These are phyloP conservation scores for Jaculus jaculus DNA, from an alignment of 2,113 vertebrate species.

Conservation along the genomic window DNA sequence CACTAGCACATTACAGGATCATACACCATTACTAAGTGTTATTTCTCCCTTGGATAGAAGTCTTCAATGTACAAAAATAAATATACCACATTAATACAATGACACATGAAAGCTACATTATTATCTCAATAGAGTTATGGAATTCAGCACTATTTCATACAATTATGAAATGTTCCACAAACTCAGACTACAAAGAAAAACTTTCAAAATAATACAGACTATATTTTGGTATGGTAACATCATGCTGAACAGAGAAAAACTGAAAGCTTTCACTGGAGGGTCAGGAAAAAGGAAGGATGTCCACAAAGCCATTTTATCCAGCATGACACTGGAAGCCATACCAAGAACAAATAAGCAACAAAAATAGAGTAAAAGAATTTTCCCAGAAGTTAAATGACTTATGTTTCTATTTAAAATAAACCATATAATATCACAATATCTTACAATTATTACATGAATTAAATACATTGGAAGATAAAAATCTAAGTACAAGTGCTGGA, in stretches of 20 bases:
- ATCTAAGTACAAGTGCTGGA: neutral
- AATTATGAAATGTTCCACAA: neutral
- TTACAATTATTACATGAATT: neutral
- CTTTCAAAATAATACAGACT: neutral
- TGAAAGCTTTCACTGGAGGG: neutral
- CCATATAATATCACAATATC: neutral
- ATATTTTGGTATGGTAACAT: neutral
- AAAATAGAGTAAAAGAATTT: neutral
- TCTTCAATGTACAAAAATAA: neutral
- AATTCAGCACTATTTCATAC: neutral
- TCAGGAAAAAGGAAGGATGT: neutral
- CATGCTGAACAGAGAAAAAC: neutral
- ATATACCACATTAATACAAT: neutral
- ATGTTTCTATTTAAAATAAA: neutral
- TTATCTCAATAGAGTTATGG: neutral
- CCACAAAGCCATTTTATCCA: rapidly evolving
- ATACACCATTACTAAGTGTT: neutral
- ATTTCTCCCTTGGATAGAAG: neutral
- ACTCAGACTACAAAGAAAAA: neutral
- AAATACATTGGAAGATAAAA: neutral
- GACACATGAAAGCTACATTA: neutral
- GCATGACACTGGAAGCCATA: neutral
- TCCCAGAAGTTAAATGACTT: neutral
- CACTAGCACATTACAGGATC: neutral
- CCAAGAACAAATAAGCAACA: neutral